These are phyloP conservation scores for Callopanchax toddi DNA, from an alignment of 2,113 vertebrate genomes.

Conservation along the genomic window DNA sequence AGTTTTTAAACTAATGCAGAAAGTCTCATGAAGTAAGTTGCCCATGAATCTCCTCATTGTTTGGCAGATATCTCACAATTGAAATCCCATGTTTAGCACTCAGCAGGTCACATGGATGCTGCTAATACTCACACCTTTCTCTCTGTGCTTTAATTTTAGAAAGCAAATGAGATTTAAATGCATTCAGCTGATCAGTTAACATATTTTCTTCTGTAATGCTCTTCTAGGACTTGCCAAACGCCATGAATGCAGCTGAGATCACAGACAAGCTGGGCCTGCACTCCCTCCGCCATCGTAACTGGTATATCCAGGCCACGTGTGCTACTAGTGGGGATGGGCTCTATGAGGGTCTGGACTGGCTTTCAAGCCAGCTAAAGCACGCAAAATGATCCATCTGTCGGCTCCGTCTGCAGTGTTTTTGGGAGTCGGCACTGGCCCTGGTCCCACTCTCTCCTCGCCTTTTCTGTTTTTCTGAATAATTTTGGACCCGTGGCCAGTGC, in stretches of 20 bases:
- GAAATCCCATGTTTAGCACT: neutral
- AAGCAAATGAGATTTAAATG: too few relatives aligned
- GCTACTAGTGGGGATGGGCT: conserved; percentile 85
- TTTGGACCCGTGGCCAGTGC: conserved; percentile 55
- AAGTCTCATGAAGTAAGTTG: too few relatives aligned
- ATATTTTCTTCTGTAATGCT: neutral
- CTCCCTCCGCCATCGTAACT: conserved; percentile 76
- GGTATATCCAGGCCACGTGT: conserved; percentile 87
- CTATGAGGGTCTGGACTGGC: conserved; percentile 87
- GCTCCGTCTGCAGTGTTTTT: conserved; percentile 49
- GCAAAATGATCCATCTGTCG: conserved; percentile 79
- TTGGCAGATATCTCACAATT: too few relatives aligned
- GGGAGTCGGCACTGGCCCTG: conserved; percentile 49
- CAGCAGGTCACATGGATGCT: neutral
- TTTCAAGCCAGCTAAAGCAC: conserved; percentile 82
- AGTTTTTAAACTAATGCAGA: too few relatives aligned
- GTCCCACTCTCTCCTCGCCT: conserved; percentile 23
- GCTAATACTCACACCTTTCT: neutral
- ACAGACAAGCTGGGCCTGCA: conserved; percentile 83
- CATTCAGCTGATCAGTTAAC: neutral
- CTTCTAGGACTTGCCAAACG: conserved; percentile 84
- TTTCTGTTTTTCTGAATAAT: conserved; percentile 24
- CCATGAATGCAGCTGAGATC: conserved; percentile 85
- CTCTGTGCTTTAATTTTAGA: neutral
- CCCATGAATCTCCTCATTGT: too few relatives aligned